Evolutionary conservation across 2,888 invertebrate species (phyloP).

Genomic region (Macrophya alboannulata): DNA sequence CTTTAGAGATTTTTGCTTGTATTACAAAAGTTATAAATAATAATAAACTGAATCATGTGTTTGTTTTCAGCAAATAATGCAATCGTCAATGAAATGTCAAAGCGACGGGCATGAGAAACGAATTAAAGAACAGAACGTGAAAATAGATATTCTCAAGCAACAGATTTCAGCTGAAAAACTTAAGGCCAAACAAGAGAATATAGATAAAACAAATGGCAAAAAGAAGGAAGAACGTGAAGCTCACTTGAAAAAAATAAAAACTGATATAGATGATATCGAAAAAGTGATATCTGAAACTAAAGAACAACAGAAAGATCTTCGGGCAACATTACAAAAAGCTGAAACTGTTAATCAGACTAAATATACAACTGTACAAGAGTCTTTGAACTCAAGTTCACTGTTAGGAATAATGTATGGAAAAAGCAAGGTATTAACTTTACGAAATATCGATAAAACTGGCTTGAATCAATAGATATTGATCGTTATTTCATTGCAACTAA

Average conservation of each 20-base stretch:
- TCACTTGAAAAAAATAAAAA: slow-evolving; percentile 58
- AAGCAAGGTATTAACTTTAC: background rate
- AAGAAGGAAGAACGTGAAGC: background rate
- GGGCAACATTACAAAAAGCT: background rate
- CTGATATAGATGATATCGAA: slow-evolving; percentile 57
- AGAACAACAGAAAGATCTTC: slow-evolving; percentile 9
- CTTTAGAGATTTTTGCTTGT: background rate
- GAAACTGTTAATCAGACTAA: background rate
- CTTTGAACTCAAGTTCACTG: background rate
- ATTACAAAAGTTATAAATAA: background rate
- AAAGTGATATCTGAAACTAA: background rate
- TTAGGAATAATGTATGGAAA: background rate
- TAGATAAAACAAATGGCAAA: background rate
- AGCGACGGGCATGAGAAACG: background rate
- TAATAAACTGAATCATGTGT: background rate
- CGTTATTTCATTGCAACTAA: background rate
- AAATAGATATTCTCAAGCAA: background rate
- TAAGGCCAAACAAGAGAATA: background rate
- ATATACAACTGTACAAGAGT: background rate
- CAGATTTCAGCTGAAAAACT: background rate
- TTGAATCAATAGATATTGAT: background rate
- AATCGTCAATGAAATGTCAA: slow-evolving; percentile 2
- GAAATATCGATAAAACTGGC: background rate
- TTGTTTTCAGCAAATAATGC: background rate
- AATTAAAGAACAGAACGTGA: background rate